A percentile compares a stretch with the other conserved stretches of the same genome.
Conservation (phyloP, 2,888 invertebrate species). For the Cerastoderma edule region DNA sequence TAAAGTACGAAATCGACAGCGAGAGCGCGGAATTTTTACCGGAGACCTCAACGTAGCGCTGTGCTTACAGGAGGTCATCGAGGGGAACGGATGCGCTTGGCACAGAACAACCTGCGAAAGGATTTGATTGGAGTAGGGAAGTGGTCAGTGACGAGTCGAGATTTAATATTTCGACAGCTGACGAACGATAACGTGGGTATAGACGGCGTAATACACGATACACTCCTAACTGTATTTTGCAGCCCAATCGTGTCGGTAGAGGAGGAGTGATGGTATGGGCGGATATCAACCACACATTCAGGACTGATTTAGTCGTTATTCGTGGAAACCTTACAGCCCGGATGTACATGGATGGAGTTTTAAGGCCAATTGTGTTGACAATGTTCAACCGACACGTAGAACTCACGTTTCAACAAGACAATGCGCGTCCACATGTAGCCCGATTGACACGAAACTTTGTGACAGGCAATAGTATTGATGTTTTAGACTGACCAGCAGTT, state of each 20-base stretch:
- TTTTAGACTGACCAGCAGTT: no score
- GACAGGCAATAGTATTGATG: neutral
- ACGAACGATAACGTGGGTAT: neutral
- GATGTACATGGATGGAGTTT: no score
- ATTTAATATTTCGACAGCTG: neutral
- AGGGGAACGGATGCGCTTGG: neutral
- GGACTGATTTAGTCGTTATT: neutral
- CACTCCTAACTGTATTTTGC: neutral
- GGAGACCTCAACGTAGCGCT: neutral
- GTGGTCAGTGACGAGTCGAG: neutral
- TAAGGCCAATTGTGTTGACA: no score
- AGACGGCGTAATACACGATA: neutral
- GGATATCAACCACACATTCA: no score
- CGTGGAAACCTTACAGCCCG: neutral
- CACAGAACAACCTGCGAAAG: neutral
- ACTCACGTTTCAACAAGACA: neutral
- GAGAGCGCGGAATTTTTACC: neutral
- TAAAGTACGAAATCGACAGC: neutral
- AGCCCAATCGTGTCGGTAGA: neutral
- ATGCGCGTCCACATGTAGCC: neutral
- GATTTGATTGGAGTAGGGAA: neutral
- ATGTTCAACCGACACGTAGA: neutral
- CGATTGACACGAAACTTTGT: neutral
- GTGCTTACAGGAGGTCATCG: neutral
- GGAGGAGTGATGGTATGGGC: neutral